Conservation (phyloP, 2,113 vertebrate species). For the Ceratotherium simum region DNA sequence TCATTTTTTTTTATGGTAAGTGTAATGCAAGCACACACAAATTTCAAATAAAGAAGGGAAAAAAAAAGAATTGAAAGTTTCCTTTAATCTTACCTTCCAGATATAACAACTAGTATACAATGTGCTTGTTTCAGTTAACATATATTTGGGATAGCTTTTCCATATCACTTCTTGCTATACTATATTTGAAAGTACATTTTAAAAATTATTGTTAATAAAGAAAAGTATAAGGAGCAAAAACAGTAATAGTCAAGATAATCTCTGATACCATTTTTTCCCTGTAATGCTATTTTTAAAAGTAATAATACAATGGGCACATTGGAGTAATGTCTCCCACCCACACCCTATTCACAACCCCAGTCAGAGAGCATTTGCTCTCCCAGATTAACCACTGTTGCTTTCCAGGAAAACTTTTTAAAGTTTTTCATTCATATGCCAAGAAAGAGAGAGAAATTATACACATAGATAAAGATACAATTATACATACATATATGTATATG, state of each 20-base stretch:
- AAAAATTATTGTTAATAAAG: background rate
- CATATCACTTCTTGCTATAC: background rate
- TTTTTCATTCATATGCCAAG: background rate
- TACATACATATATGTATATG: background rate
- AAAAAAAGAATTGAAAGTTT: background rate
- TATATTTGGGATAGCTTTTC: background rate
- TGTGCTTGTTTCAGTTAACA: background rate
- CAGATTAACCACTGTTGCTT: background rate
- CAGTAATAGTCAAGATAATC: background rate
- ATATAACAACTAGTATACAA: background rate
- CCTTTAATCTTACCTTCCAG: background rate
- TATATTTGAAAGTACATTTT: background rate
- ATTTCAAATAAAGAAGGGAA: constrained; percentile 4
- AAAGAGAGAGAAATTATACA: background rate
- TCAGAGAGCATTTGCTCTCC: background rate
- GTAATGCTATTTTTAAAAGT: background rate
- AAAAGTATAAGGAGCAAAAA: background rate
- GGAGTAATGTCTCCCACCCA: no score
- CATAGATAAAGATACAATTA: background rate
- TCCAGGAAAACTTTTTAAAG: background rate
- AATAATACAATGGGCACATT: background rate
- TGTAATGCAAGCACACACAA: background rate
- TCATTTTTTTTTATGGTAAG: background rate
- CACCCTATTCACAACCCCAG: no score
- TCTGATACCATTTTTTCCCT: background rate